These are phyloP conservation scores for Sphaerodactylus townsendi DNA, from an alignment of 2,113 vertebrate species.

Conservation along the genomic window DNA sequence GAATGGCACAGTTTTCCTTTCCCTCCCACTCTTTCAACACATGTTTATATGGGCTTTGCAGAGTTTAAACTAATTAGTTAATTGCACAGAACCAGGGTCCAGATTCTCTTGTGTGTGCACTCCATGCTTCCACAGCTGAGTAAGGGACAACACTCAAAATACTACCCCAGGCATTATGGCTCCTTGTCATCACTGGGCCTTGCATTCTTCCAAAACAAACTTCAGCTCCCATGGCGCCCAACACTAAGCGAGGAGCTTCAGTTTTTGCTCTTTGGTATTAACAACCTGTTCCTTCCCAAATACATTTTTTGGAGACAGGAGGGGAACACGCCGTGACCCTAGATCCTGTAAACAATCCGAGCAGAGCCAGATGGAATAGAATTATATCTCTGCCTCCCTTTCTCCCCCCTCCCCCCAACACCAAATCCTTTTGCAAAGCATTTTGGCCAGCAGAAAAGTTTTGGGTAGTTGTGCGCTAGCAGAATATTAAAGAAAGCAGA, in stretches of 20 bases:
- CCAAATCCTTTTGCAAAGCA: neutral
- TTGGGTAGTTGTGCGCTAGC: neutral
- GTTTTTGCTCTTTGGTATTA: neutral
- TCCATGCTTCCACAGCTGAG: neutral
- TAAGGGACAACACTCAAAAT: neutral
- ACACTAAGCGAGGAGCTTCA: neutral
- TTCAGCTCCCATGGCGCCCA: neutral
- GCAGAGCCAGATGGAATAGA: neutral
- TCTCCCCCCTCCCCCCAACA: neutral
- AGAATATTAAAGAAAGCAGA: slow-evolving; percentile 9
- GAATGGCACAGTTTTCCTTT: neutral
- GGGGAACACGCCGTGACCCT: slow-evolving; percentile 8
- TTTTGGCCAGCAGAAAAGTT: neutral
- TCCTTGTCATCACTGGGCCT: neutral
- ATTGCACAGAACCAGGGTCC: neutral
- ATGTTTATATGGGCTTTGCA: neutral
- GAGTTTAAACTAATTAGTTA: neutral
- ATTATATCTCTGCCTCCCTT: neutral
- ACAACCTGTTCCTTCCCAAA: slow-evolving; percentile 28
- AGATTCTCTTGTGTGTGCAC: neutral
- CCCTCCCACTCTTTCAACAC: neutral
- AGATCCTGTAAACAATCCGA: slow-evolving; percentile 13
- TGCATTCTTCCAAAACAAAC: neutral
- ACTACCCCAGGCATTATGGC: neutral
- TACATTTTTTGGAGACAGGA: slow-evolving; percentile 27